A percentile compares a stretch with the other conserved stretches of the same genome.
phyloP scores from a whole-genome alignment of 2,797 vertebrate genomes.

The Tinamus major region DNA sequence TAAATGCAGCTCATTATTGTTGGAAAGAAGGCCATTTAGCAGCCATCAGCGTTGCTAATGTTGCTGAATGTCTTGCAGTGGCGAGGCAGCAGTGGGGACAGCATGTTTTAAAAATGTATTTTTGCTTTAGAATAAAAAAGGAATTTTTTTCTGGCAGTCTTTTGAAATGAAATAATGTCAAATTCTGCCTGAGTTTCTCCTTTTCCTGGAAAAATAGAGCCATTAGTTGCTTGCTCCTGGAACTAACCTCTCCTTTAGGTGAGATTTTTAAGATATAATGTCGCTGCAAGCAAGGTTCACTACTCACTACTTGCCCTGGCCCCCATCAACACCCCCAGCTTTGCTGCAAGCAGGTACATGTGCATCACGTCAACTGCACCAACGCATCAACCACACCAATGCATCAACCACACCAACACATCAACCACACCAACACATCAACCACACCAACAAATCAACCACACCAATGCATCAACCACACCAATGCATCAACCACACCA shows the following conservation, averaged over 20 bases:
- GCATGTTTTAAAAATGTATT: slow-evolving; percentile 17
- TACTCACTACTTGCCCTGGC: not conserved
- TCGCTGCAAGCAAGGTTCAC: not conserved
- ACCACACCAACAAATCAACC: not conserved
- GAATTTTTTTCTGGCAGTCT: not conserved
- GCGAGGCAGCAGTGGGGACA: not conserved
- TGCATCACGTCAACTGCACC: too few relatives aligned
- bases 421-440: not conserved
- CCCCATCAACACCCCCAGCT: not conserved
- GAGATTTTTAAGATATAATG: not conserved
- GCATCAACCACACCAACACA: not conserved
- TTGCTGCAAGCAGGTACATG: not conserved
- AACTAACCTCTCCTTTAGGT: not conserved
- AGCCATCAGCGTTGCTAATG: slow-evolving; percentile 58
- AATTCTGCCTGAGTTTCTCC: not conserved
- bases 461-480: not conserved
- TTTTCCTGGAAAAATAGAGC: not conserved
- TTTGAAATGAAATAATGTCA: not conserved
- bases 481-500: not conserved
- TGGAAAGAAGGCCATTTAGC: slow-evolving; percentile 65
- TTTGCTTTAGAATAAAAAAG: not conserved
- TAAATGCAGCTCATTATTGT: slow-evolving; percentile 70
- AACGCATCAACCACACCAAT: not conserved
- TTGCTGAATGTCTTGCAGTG: not conserved
- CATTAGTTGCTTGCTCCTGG: not conserved